These are phyloP conservation scores for Pangasius mekongensis DNA, from an alignment of 2,797 vertebrate genomes.

Conservation along the genomic window DNA sequence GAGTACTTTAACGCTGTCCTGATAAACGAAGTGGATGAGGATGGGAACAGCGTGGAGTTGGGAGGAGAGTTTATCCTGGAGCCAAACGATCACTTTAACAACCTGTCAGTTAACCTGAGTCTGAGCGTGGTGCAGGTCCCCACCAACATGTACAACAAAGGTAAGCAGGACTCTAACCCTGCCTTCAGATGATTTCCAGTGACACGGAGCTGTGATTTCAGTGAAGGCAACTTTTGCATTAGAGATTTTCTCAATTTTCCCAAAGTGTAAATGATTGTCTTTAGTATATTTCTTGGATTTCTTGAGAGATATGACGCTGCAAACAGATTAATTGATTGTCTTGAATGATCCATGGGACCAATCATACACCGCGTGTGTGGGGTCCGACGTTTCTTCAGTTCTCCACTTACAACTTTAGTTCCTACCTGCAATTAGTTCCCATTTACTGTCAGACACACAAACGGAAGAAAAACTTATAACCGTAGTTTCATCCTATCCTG, in stretches of 20 bases:
- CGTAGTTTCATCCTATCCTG: background rate
- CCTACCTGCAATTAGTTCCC: background rate
- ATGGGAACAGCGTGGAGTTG: conserved; percentile 90
- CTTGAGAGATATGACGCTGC: background rate
- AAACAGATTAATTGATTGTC: background rate
- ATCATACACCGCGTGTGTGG: background rate
- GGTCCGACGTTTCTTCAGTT: background rate
- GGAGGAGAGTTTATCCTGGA: conserved; percentile 94
- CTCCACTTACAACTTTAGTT: background rate
- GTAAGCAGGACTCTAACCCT: conserved; percentile 42
- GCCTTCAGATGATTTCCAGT: background rate
- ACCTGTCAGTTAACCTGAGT: conserved; percentile 93
- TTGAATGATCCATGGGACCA: background rate
- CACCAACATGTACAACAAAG: conserved; percentile 97
- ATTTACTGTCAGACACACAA: background rate
- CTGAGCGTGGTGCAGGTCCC: conserved; percentile 97
- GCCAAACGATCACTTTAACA: conserved; percentile 96
- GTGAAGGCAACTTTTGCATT: background rate
- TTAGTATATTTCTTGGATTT: background rate
- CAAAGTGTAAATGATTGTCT: background rate
- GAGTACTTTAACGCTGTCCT: conserved; percentile 98
- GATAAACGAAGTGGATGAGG: conserved; percentile 92
- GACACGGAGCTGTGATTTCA: background rate
- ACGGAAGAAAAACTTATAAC: background rate
- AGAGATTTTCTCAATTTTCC: background rate